These are phyloP conservation scores for Octodon degus DNA, from an alignment of 2,113 vertebrate species.

Conservation along the genomic window DNA sequence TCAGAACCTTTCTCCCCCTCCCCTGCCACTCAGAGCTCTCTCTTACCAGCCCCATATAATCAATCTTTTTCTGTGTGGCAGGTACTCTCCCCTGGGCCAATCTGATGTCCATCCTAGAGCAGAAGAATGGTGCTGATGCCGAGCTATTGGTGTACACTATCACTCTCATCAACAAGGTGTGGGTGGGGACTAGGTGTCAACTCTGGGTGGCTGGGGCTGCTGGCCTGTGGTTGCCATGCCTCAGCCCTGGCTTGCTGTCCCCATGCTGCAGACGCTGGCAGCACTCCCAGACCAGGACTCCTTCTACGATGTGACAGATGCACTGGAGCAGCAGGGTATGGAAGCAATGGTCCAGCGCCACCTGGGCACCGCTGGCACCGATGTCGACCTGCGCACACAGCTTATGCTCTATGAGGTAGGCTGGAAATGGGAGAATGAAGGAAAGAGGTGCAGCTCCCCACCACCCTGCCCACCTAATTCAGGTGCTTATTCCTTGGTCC, in stretches of 20 bases:
- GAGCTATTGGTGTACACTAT: slow-evolving; percentile 94
- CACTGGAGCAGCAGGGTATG: slow-evolving; percentile 95
- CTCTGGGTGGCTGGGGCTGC: neutral
- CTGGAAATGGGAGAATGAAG: neutral
- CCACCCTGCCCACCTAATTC: neutral
- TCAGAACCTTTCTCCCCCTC: slow-evolving; percentile 77
- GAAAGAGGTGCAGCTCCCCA: neutral
- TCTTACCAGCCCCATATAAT: neutral
- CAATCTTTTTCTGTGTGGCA: slow-evolving; percentile 72
- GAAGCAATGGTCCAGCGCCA: slow-evolving; percentile 91
- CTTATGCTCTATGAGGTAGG: slow-evolving; percentile 93
- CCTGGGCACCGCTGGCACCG: slow-evolving; percentile 86
- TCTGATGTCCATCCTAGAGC: slow-evolving; percentile 91
- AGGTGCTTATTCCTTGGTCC: neutral
- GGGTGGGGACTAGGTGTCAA: neutral
- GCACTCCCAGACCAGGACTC: slow-evolving; percentile 97
- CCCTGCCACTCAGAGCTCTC: neutral
- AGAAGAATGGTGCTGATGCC: slow-evolving; percentile 90
- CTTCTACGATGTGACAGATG: slow-evolving; percentile 96
- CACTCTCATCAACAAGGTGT: slow-evolving; percentile 97
- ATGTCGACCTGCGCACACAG: slow-evolving; percentile 91
- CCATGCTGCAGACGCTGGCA: slow-evolving; percentile 88
- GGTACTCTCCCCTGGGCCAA: slow-evolving; percentile 91
- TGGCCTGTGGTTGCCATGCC: neutral
- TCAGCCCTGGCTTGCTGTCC: neutral